Conservation (phyloP, 2,888 invertebrate genomes). For the Chrysodeixis includens region DNA sequence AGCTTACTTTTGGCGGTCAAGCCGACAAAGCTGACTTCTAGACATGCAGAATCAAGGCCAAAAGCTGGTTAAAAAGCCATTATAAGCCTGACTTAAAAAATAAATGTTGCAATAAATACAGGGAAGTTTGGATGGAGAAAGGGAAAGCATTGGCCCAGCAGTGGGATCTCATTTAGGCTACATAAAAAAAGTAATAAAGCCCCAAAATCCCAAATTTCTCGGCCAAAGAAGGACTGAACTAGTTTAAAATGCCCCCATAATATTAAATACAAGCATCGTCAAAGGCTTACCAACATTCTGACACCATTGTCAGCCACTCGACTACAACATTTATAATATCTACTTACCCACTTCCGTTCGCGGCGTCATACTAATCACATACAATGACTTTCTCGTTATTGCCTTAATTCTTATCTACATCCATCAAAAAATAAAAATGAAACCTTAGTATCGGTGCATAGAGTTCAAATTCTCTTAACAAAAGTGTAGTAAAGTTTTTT, state of each 20-base stretch:
- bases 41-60: too few species aligned
- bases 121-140: too few species aligned
- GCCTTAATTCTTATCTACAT: slow-evolving; percentile 63
- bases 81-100: too few species aligned
- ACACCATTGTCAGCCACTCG: slow-evolving; percentile 70
- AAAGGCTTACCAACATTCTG: slow-evolving; percentile 64
- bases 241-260: background rate
- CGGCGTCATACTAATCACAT: slow-evolving; percentile 72
- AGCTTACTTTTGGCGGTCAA: too few species aligned
- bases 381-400: slow-evolving; percentile 75
- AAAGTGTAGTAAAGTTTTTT: background rate
- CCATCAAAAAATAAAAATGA: slow-evolving; percentile 8
- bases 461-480: slow-evolving; percentile 27
- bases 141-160: too few species aligned
- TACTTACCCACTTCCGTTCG: slow-evolving; percentile 77
- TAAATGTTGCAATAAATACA: too few species aligned
- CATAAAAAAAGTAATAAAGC: too few species aligned
- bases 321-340: slow-evolving; percentile 65
- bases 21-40: too few species aligned
- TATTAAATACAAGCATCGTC: background rate
- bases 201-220: too few species aligned
- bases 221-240: slow-evolving; percentile 15
- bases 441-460: rapidly evolving
- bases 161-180: too few species aligned
- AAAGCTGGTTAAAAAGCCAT: too few species aligned